Conservation (phyloP, 2,797 vertebrate species). For the Pangasius macronema region DNA sequence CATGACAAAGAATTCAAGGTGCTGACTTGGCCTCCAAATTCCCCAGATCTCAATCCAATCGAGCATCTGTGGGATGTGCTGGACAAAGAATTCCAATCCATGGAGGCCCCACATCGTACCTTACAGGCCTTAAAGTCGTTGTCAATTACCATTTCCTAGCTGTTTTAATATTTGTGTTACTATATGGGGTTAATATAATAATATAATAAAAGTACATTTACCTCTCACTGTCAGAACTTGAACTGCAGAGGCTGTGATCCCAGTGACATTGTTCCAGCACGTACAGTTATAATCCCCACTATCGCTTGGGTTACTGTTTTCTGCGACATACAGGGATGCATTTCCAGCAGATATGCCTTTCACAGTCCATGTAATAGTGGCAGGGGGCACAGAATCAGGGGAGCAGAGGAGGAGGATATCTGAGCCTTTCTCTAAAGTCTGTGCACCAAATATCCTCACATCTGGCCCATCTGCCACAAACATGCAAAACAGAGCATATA, state of each 20-base stretch:
- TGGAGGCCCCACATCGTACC: too few relatives aligned
- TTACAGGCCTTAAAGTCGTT: too few relatives aligned
- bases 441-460: constrained; percentile 38
- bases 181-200: not conserved
- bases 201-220: constrained; percentile 8
- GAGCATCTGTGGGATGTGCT: too few relatives aligned
- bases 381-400: constrained; percentile 53
- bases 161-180: not conserved
- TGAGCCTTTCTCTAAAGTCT: constrained; percentile 50
- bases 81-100: too few relatives aligned
- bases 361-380: constrained; percentile 60
- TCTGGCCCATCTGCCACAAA: constrained; percentile 62
- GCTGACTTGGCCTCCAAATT: too few relatives aligned
- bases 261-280: constrained; percentile 54
- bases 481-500: not conserved
- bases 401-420: constrained; percentile 58
- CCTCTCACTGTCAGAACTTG: constrained; percentile 53
- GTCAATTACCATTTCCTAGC: not conserved
- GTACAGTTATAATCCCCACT: constrained; percentile 62
- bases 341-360: constrained; percentile 33
- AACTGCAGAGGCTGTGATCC: constrained; percentile 33
- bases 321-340: constrained; percentile 17
- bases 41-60: too few relatives aligned
- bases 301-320: constrained; percentile 44
- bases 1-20: too few relatives aligned